These are phyloP conservation scores for Ostrea edulis DNA, from an alignment of 1,140 invertebrate species.

Conservation along the genomic window DNA sequence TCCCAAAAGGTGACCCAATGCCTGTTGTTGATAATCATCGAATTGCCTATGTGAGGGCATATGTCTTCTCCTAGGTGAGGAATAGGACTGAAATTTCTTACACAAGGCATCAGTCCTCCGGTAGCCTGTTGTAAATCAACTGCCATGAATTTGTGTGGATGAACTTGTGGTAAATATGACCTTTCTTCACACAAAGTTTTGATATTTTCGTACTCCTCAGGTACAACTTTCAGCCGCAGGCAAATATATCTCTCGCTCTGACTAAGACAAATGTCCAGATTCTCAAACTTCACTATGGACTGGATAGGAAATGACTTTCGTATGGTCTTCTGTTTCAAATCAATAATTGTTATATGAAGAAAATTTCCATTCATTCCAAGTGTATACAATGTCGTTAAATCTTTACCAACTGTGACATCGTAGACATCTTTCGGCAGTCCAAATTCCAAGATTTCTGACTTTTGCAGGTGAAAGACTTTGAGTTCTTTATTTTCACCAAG, in stretches of 20 bases:
- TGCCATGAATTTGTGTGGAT: slow-evolving; percentile 65
- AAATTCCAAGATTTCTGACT: slow-evolving; percentile 40
- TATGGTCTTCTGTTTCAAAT: slow-evolving; percentile 52
- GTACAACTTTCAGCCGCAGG: slow-evolving; percentile 55
- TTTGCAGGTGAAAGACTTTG: slow-evolving; percentile 48
- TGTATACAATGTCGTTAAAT: slow-evolving; percentile 48
- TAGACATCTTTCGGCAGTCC: slow-evolving; percentile 54
- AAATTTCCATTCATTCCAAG: slow-evolving; percentile 54
- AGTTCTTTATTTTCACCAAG: slow-evolving; percentile 46
- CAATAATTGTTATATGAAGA: slow-evolving; percentile 56
- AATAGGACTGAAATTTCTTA: slow-evolving; percentile 65
- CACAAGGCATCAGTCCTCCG: slow-evolving; percentile 63
- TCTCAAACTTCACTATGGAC: slow-evolving; percentile 57
- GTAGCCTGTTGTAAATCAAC: slow-evolving; percentile 63
- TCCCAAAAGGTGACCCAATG: slow-evolving; percentile 70
- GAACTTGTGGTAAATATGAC: slow-evolving; percentile 62
- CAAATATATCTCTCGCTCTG: slow-evolving; percentile 63
- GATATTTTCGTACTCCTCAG: slow-evolving; percentile 65
- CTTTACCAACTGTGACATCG: slow-evolving; percentile 48
- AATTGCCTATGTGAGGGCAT: slow-evolving; percentile 63
- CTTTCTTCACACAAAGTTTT: slow-evolving; percentile 62
- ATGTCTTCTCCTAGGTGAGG: slow-evolving; percentile 66
- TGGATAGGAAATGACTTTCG: slow-evolving; percentile 62
- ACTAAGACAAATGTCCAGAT: slow-evolving; percentile 59
- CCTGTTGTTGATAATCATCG: slow-evolving; percentile 63